phyloP scores from a whole-genome alignment of 1,140 invertebrate species.

The Drosophila bocqueti region DNA sequence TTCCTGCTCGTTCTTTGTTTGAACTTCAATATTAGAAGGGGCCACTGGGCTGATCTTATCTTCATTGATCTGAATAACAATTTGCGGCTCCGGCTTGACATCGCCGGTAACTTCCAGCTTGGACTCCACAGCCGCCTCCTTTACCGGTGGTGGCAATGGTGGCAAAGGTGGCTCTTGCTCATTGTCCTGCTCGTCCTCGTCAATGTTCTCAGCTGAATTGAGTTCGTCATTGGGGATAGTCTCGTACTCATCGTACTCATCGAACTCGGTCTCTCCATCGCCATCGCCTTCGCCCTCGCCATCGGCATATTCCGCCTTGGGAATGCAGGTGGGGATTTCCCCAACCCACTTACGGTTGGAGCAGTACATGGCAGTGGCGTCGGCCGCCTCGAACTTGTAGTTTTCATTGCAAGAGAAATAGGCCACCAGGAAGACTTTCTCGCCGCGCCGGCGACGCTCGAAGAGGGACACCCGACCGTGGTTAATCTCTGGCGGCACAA shows the following conservation, averaged over 20 bases:
- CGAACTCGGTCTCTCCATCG: constrained; percentile 15
- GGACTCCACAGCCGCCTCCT: neutral
- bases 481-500: constrained; percentile 70
- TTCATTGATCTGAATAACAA: constrained; percentile 25
- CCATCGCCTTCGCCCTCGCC: constrained; percentile 17
- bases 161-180: constrained; percentile 14
- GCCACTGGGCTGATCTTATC: neutral
- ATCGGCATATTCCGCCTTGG: constrained; percentile 71
- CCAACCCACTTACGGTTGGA: constrained; percentile 87
- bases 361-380: constrained; percentile 87
- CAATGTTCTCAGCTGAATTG: constrained; percentile 14
- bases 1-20: neutral
- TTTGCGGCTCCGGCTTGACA: constrained; percentile 18
- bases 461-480: constrained; percentile 70
- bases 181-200: neutral
- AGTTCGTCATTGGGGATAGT: constrained; percentile 23
- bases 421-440: constrained; percentile 87
- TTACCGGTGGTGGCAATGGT: constrained; percentile 19
- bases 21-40: constrained; percentile 1
- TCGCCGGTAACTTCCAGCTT: neutral
- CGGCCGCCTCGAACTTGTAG: constrained; percentile 85
- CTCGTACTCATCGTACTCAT: constrained; percentile 64
- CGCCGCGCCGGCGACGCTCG: constrained; percentile 65
- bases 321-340: constrained; percentile 86
- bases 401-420: constrained; percentile 86